These are phyloP conservation scores for Amphiduros pacificus DNA, from an alignment of 2,888 invertebrate genomes.

Conservation along the genomic window DNA sequence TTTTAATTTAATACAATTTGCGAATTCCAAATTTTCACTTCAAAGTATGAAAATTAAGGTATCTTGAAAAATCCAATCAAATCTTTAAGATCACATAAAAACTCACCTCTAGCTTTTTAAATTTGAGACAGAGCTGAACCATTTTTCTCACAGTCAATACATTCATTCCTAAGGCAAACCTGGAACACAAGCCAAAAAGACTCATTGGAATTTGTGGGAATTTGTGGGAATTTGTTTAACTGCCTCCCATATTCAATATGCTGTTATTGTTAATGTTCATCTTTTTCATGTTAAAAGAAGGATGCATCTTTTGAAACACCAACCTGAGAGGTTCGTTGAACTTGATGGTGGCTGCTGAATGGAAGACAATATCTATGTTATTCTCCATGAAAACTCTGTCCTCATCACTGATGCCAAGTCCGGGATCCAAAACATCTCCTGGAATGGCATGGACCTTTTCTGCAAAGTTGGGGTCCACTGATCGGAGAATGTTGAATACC, in stretches of 20 bases:
- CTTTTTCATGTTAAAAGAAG: too few relatives aligned
- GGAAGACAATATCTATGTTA: slow-evolving; percentile 82
- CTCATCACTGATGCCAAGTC: slow-evolving; percentile 62
- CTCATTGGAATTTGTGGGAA: too few relatives aligned
- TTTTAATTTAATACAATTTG: too few relatives aligned
- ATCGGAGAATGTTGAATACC: slow-evolving; percentile 54
- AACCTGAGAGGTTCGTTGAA: slow-evolving; percentile 78
- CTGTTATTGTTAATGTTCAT: too few relatives aligned
- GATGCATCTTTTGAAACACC: too few relatives aligned
- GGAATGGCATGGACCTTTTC: slow-evolving; percentile 73
- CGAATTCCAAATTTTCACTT: too few relatives aligned
- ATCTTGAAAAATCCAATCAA: too few relatives aligned
- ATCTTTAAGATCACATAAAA: too few relatives aligned
- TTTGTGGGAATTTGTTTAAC: too few relatives aligned
- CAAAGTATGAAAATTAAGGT: too few relatives aligned
- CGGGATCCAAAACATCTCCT: slow-evolving; percentile 60
- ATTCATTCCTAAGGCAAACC: slow-evolving; percentile 74
- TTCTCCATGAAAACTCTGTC: slow-evolving; percentile 66
- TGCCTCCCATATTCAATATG: too few relatives aligned
- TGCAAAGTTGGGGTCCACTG: slow-evolving; percentile 42
- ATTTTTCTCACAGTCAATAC: slow-evolving; percentile 24
- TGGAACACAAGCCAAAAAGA: slow-evolving; percentile 24
- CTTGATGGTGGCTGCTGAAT: slow-evolving; percentile 89
- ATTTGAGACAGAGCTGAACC: slow-evolving; percentile 24
- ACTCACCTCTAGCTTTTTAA: slow-evolving; percentile 28